A percentile compares a stretch with the other conserved stretches of the same genome.
Evolutionary conservation across 2,888 invertebrate genomes (phyloP).

Genomic region (Hirtodrosophila histrioides): DNA sequence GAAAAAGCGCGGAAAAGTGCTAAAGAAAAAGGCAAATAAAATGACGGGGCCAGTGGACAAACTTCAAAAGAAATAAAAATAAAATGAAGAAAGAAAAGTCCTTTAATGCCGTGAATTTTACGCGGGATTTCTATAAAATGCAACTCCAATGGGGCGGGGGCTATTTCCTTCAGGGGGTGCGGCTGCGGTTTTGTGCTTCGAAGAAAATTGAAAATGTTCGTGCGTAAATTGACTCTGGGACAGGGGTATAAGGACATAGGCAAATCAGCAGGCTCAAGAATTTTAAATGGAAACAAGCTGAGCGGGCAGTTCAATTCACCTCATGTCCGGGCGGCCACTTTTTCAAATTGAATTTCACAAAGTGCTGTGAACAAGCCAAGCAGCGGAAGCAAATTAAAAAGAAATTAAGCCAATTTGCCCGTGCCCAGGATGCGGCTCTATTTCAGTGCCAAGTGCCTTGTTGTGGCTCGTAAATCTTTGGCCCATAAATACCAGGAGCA

Average conservation of each 20-base stretch:
- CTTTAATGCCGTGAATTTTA: conserved; percentile 80
- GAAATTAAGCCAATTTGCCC: conserved; percentile 83
- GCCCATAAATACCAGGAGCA: conserved; percentile 76
- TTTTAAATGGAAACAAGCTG: conserved; percentile 60
- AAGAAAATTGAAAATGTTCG: conserved; percentile 76
- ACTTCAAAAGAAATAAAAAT: conserved; percentile 77
- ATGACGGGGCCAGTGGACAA: conserved; percentile 60
- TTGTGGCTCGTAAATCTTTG: conserved; percentile 81
- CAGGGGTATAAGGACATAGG: conserved; percentile 39
- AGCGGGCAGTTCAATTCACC: conserved; percentile 53
- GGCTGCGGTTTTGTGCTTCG: conserved; percentile 65
- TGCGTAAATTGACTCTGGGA: conserved; percentile 74
- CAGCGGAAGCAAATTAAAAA: conserved; percentile 83
- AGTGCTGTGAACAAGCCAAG: conserved; percentile 47
- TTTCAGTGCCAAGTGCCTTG: conserved; percentile 68
- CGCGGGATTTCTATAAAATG: conserved; percentile 74
- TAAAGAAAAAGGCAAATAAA: conserved; percentile 70
- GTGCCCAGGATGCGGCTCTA: conserved; percentile 68
- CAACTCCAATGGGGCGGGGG: conserved; percentile 28
- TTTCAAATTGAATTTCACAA: conserved; percentile 77
- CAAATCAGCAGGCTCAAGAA: conserved; percentile 41
- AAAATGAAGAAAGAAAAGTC: conserved; percentile 61
- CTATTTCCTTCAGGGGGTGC: conserved; percentile 17
- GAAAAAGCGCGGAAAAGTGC: conserved; percentile 58
- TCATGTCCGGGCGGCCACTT: conserved; percentile 62